Conservation (phyloP, 2,888 invertebrate genomes). For the Strigamia transsilvanica region DNA sequence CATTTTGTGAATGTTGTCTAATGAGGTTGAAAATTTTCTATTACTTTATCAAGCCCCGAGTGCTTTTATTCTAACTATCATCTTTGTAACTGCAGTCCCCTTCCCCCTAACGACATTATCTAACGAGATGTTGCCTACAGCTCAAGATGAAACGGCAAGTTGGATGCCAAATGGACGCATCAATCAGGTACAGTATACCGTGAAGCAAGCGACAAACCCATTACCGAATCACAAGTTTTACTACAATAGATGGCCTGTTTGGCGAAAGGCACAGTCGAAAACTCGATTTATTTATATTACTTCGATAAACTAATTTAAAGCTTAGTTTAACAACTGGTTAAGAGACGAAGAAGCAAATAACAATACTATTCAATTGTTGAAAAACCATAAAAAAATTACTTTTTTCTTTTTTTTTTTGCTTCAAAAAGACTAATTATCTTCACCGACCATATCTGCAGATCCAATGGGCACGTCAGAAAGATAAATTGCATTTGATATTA, state of each 20-base stretch:
- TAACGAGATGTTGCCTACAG: constrained; percentile 32
- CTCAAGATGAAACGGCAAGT: constrained; percentile 11
- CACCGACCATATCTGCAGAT: not conserved
- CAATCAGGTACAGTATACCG: constrained; percentile 25
- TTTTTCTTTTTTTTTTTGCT: not conserved
- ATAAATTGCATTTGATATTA: constrained; percentile 37
- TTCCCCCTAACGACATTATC: not conserved
- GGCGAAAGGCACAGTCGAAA: not conserved
- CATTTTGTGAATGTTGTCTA: constrained; percentile 15
- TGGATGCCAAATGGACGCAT: constrained; percentile 36
- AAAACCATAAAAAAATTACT: not conserved
- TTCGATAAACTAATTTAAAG: too few species aligned
- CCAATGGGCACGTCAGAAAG: constrained; percentile 12
- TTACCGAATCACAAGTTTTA: constrained; percentile 6
- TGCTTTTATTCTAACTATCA: constrained; percentile 6
- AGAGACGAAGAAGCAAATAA: too few species aligned
- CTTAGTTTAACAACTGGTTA: too few species aligned
- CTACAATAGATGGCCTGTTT: constrained; percentile 14
- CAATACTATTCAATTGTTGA: not conserved
- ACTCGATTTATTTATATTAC: not conserved
- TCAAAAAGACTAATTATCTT: constrained; percentile 4
- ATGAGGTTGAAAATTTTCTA: constrained; percentile 34
- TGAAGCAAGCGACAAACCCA: constrained; percentile 32
- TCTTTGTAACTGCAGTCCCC: not conserved
- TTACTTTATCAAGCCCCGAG: constrained; percentile 11